Conservation (phyloP, 1,140 invertebrate species). For the Gonioctena quinquepunctata region DNA sequence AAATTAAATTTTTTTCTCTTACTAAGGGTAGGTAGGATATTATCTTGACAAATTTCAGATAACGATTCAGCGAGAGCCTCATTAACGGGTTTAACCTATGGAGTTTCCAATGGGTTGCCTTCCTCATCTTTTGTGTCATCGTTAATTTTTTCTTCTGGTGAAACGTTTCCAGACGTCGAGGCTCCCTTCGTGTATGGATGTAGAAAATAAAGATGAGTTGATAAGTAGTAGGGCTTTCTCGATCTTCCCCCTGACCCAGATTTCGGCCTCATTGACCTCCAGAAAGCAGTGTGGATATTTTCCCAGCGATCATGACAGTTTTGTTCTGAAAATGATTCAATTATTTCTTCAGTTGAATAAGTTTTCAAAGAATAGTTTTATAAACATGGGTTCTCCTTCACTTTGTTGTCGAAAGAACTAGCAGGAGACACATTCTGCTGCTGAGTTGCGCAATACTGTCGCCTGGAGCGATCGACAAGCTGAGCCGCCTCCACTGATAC, state of each 20-base stretch:
- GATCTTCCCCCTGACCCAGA: not conserved
- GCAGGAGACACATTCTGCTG: no score
- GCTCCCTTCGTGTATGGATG: not conserved
- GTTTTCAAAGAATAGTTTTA: no score
- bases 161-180: not conserved
- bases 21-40: not conserved
- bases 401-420: no score
- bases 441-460: no score
- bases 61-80: not conserved
- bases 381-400: no score
- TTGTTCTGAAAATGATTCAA: no score
- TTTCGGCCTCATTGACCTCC: no score
- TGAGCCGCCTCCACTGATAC: no score
- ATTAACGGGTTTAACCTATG: not conserved
- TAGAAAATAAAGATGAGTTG: not conserved
- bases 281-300: no score
- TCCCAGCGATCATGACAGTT: no score
- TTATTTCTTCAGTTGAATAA: no score
- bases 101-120: not conserved
- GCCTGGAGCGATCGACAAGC: no score
- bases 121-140: not conserved
- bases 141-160: not conserved
- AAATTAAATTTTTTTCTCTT: not conserved
- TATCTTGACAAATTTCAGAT: not conserved
- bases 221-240: not conserved